A percentile compares a stretch with the other conserved stretches of the same genome.
phyloP scores from a whole-genome alignment of 2,113 vertebrate genomes.

The Nycticebus coucang region DNA sequence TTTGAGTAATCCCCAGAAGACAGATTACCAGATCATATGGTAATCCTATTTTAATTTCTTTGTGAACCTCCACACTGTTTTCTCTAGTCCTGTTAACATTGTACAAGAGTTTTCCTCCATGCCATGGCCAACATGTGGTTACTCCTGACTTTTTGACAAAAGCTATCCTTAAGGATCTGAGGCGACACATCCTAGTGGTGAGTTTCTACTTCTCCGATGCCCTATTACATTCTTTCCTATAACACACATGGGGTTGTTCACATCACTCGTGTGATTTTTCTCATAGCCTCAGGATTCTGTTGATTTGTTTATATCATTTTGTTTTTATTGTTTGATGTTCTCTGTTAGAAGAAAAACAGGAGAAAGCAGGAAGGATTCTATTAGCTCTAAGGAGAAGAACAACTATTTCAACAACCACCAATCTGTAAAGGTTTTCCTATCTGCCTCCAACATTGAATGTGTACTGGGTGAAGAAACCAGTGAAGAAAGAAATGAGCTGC shows the following conservation, averaged over 20 bases:
- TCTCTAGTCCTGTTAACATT: too few species aligned
- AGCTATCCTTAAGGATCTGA: too few species aligned
- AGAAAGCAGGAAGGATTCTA: neutral
- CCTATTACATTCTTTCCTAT: neutral
- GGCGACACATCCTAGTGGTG: too few species aligned
- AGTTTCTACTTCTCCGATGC: too few species aligned
- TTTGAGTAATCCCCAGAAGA: too few species aligned
- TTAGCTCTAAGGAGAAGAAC: neutral
- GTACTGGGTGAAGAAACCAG: neutral
- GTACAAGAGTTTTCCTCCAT: too few species aligned
- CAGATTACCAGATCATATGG: too few species aligned
- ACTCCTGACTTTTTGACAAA: too few species aligned
- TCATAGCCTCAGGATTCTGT: neutral
- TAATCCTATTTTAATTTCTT: too few species aligned
- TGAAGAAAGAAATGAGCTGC: neutral
- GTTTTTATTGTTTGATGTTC: neutral
- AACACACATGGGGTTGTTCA: neutral
- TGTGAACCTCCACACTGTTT: too few species aligned
- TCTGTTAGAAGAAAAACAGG: neutral
- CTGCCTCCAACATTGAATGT: neutral
- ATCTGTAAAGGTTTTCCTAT: neutral
- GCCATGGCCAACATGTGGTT: too few species aligned
- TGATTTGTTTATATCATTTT: conserved; percentile 6
- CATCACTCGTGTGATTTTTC: neutral
- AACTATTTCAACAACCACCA: neutral